phyloP scores from a whole-genome alignment of 1,140 invertebrate genomes.

The Conus betulinus region DNA sequence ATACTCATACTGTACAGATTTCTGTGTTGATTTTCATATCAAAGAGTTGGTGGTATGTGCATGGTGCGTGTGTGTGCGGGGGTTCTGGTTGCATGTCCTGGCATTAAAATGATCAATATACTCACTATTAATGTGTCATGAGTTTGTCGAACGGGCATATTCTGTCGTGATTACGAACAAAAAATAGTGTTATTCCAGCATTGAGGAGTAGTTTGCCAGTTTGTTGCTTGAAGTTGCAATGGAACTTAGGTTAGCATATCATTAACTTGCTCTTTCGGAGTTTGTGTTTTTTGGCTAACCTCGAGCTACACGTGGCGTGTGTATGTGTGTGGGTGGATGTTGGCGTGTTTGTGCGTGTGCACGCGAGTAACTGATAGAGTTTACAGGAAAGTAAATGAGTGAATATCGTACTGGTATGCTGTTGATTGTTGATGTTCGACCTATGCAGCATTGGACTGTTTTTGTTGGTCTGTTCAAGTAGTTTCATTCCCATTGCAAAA shows the following conservation, averaged over 20 bases:
- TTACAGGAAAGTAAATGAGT: not conserved
- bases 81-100: not conserved
- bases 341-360: not conserved
- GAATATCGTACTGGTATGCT: not conserved
- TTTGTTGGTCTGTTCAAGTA: not conserved
- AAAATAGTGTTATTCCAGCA: not conserved
- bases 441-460: conserved; percentile 2
- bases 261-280: not conserved
- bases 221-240: not conserved
- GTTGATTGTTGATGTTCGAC: not conserved
- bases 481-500: not conserved
- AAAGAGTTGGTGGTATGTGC: not conserved
- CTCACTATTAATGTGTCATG: conserved; percentile 5
- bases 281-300: not conserved
- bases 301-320: too few relatives aligned
- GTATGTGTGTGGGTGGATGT: too few relatives aligned
- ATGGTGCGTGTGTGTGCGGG: not conserved
- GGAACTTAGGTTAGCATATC: conserved; percentile 7
- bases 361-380: not conserved
- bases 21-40: conserved; percentile 25
- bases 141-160: not conserved
- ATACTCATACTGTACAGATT: conserved; percentile 37
- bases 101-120: conserved; percentile 22
- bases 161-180: not conserved
- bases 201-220: not conserved